phyloP scores from a whole-genome alignment of 2,113 vertebrate genomes.

The Apeltes quadracus region DNA sequence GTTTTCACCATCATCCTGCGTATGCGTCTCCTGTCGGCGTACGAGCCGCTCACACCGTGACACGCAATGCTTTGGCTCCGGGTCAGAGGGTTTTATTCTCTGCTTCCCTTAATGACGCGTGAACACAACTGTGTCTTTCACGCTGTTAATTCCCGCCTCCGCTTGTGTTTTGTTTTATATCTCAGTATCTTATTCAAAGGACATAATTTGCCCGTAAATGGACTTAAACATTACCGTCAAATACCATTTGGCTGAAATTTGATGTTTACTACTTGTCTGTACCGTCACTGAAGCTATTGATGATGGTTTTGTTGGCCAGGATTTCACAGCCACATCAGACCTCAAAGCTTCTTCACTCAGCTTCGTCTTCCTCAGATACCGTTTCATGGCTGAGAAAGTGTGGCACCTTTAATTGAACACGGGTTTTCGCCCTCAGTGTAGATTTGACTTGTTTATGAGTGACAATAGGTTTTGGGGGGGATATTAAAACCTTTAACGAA shows the following conservation, averaged over 20 bases:
- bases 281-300: not conserved
- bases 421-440: not conserved
- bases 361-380: not conserved
- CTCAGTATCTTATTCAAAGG: not conserved
- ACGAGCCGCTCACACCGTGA: too few relatives aligned
- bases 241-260: not conserved
- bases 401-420: not conserved
- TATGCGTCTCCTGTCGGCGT: too few relatives aligned
- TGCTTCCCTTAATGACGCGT: too few relatives aligned
- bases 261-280: not conserved
- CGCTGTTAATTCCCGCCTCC: not conserved
- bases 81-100: too few relatives aligned
- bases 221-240: not conserved
- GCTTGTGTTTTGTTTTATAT: not conserved
- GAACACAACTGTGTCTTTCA: not conserved
- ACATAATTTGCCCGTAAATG: not conserved
- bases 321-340: not conserved
- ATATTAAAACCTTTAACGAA: not conserved
- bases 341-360: not conserved
- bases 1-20: too few relatives aligned
- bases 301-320: not conserved
- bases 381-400: not conserved
- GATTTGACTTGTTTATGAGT: not conserved
- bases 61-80: too few relatives aligned
- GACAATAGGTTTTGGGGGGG: not conserved